phyloP scores from a whole-genome alignment of 2,888 invertebrate species.

The Spilarctia lutea region DNA sequence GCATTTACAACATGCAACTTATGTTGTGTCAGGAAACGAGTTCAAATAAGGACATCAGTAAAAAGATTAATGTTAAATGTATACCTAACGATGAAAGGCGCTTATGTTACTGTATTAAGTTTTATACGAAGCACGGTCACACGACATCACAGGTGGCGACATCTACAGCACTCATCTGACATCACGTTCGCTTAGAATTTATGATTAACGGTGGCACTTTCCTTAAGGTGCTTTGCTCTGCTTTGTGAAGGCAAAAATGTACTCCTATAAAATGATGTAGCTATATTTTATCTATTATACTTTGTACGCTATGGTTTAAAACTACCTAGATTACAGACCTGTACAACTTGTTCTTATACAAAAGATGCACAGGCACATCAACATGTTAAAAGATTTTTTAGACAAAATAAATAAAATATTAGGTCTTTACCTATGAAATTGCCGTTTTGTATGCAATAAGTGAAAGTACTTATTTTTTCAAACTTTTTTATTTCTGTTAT shows the following conservation, averaged over 20 bases:
- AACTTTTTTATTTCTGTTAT: too few species aligned
- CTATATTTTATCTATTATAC: neutral
- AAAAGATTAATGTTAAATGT: conserved; percentile 8
- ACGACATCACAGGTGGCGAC: conserved; percentile 15
- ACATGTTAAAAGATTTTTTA: neutral
- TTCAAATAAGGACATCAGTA: neutral
- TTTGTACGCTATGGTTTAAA: neutral
- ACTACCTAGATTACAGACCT: neutral
- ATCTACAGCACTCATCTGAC: conserved; percentile 15
- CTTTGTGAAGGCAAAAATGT: conserved; percentile 14
- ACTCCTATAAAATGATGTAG: neutral
- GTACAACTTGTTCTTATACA: neutral
- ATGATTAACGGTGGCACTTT: conserved; percentile 18
- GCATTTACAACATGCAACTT: neutral
- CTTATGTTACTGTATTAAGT: conserved; percentile 13
- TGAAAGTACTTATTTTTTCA: too few species aligned
- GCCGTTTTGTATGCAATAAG: too few species aligned
- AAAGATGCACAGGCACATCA: neutral
- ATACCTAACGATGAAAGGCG: conserved; percentile 3
- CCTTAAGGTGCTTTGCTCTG: conserved; percentile 5
- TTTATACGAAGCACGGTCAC: conserved; percentile 12
- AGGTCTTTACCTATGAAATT: too few species aligned
- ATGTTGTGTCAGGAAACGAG: too few species aligned
- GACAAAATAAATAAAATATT: neutral
- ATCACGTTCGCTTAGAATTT: conserved; percentile 15